Base-by-base conservation (phyloP, 2,113 vertebrate genomes). In the Tragelaphus imberbis region DNA sequence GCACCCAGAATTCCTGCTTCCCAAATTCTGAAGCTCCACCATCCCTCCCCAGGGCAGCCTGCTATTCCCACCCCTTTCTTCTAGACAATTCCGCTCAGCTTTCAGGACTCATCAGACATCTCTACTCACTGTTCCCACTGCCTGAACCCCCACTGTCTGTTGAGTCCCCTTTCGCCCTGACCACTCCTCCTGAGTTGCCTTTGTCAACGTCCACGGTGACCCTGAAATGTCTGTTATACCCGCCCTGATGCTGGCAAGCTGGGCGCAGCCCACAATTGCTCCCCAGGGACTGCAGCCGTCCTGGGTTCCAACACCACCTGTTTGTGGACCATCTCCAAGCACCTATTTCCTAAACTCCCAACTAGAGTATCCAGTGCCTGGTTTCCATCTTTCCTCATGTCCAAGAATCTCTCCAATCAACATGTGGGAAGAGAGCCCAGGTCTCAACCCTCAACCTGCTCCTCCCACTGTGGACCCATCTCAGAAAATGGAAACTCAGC, bases 241-340 rank as follows among this genome's bases (percentile, higher is more conserved):
- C 2, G 1, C 4, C 75, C 81, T 33, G 4, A 56, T 2, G 7
- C 56, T 14, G 17, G 94, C 21, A 5, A 14, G 30, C 0, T 3
- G 11, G 59, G 11, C 16, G 2, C 7, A 2, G 56, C 17, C 63
- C 56, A 0, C 81, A 3, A 13, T 2, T 0, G 0, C 4, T 15
- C 44, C 49, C 25, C 0, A 3, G 58, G 17, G n/a, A 33, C 1
- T 49, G 36, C 51, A 68, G n/a, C 16, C 6, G 1, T 47, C 58
- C 58, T 21, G 40, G 65, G 27, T n/a, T 53, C 84, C 49, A 36
- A 0, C 30, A 10, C 28, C 8, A 3, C 40, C 87, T 33, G 9
- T 10, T 16, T 9, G 47, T 33, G 15, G 68, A n/a, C 33, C 36
- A 4, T 21, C 59, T 71, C 84, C 5, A 17, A 51, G 25, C 6